Evolutionary conservation across 2,113 vertebrate species (phyloP).

Genomic region (Corvus cornix): DNA sequence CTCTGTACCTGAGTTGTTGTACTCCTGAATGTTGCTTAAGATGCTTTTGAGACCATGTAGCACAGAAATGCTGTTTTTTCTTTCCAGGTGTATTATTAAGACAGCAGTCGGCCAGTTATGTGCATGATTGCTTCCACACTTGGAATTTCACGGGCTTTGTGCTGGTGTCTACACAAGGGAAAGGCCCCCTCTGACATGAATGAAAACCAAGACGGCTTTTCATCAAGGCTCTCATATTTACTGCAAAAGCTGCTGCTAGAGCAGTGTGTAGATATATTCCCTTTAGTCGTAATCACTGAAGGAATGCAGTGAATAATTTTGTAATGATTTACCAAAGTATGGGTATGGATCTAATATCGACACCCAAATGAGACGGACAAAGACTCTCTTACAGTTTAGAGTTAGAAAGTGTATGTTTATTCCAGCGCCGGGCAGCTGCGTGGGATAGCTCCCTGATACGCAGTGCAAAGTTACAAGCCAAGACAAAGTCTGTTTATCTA

Average conservation of each 20-base stretch:
- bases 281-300: not conserved
- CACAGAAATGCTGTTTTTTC: not conserved
- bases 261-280: not conserved
- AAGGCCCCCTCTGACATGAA: not conserved
- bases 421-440: too few species aligned
- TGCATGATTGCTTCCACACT: not conserved
- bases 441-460: too few species aligned
- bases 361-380: too few species aligned
- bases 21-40: not conserved
- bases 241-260: not conserved
- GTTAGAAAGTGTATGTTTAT: too few species aligned
- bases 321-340: too few species aligned
- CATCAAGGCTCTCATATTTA: not conserved
- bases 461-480: too few species aligned
- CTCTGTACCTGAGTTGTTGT: not conserved
- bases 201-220: not conserved
- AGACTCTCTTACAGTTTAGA: too few species aligned
- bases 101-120: not conserved
- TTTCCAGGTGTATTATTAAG: not conserved
- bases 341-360: too few species aligned
- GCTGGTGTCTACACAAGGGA: not conserved
- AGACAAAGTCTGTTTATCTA: too few species aligned
- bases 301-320: not conserved
- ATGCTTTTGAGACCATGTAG: fast-evolving
- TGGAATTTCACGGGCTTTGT: not conserved